Base-by-base conservation (phyloP, 2,888 invertebrate genomes). In the Calameuta pallipes region DNA sequence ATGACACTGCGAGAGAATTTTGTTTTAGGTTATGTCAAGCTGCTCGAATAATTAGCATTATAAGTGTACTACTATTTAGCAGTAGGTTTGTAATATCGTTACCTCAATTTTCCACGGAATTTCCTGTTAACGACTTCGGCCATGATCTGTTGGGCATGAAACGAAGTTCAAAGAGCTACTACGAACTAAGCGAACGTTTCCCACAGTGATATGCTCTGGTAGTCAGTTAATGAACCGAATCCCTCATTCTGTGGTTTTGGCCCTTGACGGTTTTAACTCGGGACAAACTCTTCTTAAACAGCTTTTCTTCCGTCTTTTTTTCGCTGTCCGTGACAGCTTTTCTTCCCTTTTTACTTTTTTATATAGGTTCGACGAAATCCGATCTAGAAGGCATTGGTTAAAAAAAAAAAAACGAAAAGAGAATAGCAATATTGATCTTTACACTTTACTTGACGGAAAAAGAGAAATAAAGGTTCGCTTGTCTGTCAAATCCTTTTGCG, bases 91-190 rank as follows among this genome's bases (percentile, higher is more conserved):
- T 56, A 23, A 56, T 23, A 9, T 56, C 56, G 23, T 71, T 31
- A 30, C 31, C 33, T 15, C 31, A 11, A 35, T 37, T 36, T 74
- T n/a, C 11, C 74, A 36, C 0, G 23, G 11, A 37, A 35, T 74
- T 35, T n/a, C 12, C 12, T 15, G 9, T 34, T 74, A 74, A 74
- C 23, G 2, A 30, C 11, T 74, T 34, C 37, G 2, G 13, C 36
- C 74, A 36, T 34, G 36, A 74, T 74, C 74, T 11, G 74, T 23
- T 74, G 15, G 74, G 74, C 36, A 30, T 36, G 74, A 74, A 74
- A 74, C 23, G 74, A 74, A 74, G 34, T 74, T 74, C 74, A 74
- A 74, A 74, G 74, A 23, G 74, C 34, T 23, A 35, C 36, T 36
- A 12, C 35, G 36, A 35, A 12, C 74, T 15, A 15, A 34, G 33